A percentile compares a stretch with the other conserved stretches of the same genome.
Evolutionary conservation across 2,888 invertebrate species (phyloP).

Genomic region (Melanophora roralis): DNA sequence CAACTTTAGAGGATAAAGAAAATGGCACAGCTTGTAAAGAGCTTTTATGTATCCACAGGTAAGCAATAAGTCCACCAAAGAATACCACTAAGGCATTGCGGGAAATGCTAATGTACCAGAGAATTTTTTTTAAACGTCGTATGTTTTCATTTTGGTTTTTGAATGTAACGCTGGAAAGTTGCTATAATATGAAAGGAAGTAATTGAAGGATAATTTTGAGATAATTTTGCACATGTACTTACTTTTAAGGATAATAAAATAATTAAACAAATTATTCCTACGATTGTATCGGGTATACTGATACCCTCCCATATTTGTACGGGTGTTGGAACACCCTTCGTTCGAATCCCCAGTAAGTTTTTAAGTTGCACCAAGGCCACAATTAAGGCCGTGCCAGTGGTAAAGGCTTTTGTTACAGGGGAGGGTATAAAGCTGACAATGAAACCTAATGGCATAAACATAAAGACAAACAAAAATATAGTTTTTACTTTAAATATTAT

Average conservation of each 20-base stretch:
- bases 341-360: conserved; percentile 84
- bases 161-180: conserved; percentile 69
- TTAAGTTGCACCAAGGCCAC: conserved; percentile 87
- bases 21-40: conserved; percentile 80
- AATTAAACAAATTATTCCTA: conserved; percentile 83
- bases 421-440: conserved; percentile 90
- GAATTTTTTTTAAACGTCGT: conserved; percentile 78
- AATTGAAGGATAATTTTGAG: too few species aligned
- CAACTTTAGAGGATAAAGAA: conserved; percentile 81
- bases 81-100: conserved; percentile 88
- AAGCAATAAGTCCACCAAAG: conserved; percentile 81
- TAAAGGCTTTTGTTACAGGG: conserved; percentile 90
- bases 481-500: too few species aligned
- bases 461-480: too few species aligned
- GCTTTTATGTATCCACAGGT: conserved; percentile 72
- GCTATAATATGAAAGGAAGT: conserved; percentile 58
- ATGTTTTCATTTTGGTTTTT: conserved; percentile 64
- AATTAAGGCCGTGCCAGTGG: conserved; percentile 88
- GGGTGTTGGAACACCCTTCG: conserved; percentile 72
- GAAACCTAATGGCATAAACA: conserved; percentile 80
- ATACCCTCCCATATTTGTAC: conserved; percentile 79
- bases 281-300: conserved; percentile 80
- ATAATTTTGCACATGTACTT: conserved; percentile 66
- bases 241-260: conserved; percentile 84
- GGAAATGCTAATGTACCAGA: conserved; percentile 87